Conservation (phyloP, 2,888 invertebrate genomes). For the Octodonta nipae region DNA sequence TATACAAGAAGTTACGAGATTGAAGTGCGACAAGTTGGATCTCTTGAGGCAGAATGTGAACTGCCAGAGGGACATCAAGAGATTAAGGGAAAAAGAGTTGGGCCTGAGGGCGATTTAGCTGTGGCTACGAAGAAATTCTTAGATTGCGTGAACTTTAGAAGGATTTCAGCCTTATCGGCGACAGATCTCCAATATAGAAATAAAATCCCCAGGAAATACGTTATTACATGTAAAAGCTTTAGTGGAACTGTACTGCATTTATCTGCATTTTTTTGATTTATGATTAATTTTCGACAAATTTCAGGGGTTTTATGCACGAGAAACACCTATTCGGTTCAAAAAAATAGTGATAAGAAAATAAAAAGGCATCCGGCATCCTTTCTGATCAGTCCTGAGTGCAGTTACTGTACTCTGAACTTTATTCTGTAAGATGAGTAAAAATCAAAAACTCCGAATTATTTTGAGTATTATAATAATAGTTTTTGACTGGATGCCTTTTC, state of each 20-base stretch:
- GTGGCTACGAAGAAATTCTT: conserved; percentile 77
- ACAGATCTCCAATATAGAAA: conserved; percentile 27
- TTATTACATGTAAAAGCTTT: neutral
- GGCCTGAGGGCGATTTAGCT: conserved; percentile 73
- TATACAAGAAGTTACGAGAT: conserved; percentile 73
- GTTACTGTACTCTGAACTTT: too few species aligned
- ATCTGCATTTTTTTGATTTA: too few species aligned
- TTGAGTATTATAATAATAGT: too few species aligned
- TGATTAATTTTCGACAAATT: too few species aligned
- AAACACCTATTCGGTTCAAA: too few species aligned
- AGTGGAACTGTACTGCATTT: too few species aligned
- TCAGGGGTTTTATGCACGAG: too few species aligned
- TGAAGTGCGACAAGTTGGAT: conserved; percentile 91
- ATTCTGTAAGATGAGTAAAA: too few species aligned
- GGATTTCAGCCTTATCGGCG: conserved; percentile 45
- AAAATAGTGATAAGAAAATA: too few species aligned
- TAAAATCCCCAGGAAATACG: neutral
- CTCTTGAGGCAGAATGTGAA: conserved; percentile 91
- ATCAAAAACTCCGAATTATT: too few species aligned
- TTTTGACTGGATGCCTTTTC: conserved; percentile 9
- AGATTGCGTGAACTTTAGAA: conserved; percentile 64
- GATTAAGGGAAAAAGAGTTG: conserved; percentile 78
- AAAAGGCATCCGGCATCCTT: too few species aligned
- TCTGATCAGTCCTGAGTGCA: too few species aligned
- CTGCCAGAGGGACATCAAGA: conserved; percentile 90